These are phyloP conservation scores for Pseudomyrmex cubaensis DNA, from an alignment of 1,140 invertebrate species.

Conservation along the genomic window DNA sequence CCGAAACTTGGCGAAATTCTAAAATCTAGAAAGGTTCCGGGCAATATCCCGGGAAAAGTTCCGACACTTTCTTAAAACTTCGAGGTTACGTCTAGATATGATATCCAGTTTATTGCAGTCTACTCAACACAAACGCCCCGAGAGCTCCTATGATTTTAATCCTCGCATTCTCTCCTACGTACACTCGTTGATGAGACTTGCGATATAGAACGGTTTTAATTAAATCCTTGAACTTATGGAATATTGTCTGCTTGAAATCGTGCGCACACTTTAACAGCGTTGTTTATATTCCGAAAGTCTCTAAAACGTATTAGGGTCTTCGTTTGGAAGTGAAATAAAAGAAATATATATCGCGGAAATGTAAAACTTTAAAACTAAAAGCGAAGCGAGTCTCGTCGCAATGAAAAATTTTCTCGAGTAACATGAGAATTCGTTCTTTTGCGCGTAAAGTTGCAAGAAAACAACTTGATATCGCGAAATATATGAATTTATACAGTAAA, in stretches of 20 bases:
- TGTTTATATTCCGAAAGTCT: constrained; percentile 14
- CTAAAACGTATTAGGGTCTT: not conserved
- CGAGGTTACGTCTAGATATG: constrained; percentile 45
- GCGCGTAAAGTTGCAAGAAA: not conserved
- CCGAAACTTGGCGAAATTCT: constrained; percentile 62
- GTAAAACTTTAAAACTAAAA: constrained; percentile 1
- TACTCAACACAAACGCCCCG: constrained; percentile 37
- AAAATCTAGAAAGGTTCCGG: constrained; percentile 64
- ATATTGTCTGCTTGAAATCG: constrained; percentile 5
- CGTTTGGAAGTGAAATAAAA: not conserved
- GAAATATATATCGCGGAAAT: not conserved
- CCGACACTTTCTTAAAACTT: constrained; percentile 66
- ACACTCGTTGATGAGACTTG: constrained; percentile 21
- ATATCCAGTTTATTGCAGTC: constrained; percentile 51
- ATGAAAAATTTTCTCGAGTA: too few relatives aligned
- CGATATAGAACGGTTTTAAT: constrained; percentile 50
- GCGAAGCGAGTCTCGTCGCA: too few relatives aligned
- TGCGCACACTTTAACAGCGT: not conserved
- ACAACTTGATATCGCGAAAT: not conserved
- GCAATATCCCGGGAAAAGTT: constrained; percentile 68
- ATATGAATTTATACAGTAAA: constrained; percentile 14
- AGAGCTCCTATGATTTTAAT: constrained; percentile 51
- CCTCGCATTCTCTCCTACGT: constrained; percentile 21
- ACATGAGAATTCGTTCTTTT: too few relatives aligned
- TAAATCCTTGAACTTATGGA: constrained; percentile 41